Base-by-base conservation (phyloP, 2,797 vertebrate species). In the Meda fulgida region DNA sequence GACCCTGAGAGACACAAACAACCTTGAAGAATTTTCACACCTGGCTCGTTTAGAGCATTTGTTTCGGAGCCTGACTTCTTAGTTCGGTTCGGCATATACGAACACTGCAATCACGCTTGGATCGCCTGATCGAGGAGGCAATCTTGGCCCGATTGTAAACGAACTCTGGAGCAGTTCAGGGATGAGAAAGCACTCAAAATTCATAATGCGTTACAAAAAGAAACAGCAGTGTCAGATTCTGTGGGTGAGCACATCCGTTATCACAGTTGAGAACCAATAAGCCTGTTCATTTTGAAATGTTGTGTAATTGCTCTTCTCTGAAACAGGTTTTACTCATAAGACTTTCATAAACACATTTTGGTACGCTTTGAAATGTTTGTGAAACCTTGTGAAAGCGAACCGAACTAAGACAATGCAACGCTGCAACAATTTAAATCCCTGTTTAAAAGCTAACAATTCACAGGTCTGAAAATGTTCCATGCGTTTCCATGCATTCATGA, bases 1-100 rank as follows among this genome's bases (percentile, higher is more conserved):
- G 6, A 90, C 91, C 88, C 96, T 96, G 86, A 53, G 69, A 16
- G 21, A 83, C 65, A 70, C 7, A 55, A 38, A 65, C 10, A 55
- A 76, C 1, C 3, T 16, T n/a, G 34, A 7, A 5, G 29, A 19
- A 3, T 34, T 75, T 53, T 75, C 46, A 7, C 9, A 73, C 43
- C 23, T 16, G 23, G 9, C 18, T 73, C 0, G 1, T 31, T 51
- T 21, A 26, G 43, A 31, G 16, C 4, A 21, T 19, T 31, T 31
- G 36, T 60, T 77, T 60, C 4, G 0, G 8, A 38, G 4, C 21
- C 21, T 38, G 60, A 13, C 11, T 11, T 13, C 11, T 63, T 63
- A 29, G n/a, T 43, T 34, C 0, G 8, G 60, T 65, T 65, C 1
- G 8, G 18, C 23, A 5, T 46, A 26, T 6, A 26, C 43, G 2